Conservation (phyloP, 2,888 invertebrate genomes). For the Heteromyza rotundicornis region DNA sequence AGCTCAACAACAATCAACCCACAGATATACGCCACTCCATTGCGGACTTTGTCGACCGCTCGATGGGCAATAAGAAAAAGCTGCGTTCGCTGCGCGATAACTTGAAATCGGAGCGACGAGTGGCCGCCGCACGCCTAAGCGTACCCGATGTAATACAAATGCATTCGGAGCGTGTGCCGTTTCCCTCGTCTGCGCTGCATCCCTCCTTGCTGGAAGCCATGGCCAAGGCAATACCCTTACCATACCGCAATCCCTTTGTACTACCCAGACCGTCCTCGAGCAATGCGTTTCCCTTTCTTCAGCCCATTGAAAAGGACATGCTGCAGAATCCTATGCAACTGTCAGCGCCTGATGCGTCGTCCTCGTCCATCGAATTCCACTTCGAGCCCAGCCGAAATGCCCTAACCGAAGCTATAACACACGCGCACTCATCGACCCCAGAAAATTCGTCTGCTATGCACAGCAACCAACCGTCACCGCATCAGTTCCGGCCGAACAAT, state of each 20-base stretch:
- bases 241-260: constrained; percentile 65
- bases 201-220: constrained; percentile 77
- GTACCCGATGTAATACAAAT: not conserved
- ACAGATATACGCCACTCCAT: not conserved
- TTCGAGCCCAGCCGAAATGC: constrained; percentile 5
- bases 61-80: constrained; percentile 25
- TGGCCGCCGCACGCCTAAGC: constrained; percentile 14
- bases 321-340: constrained; percentile 22
- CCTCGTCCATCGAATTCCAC: constrained; percentile 12
- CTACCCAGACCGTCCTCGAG: constrained; percentile 64
- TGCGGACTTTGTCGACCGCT: not conserved
- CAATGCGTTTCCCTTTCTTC: constrained; percentile 70
- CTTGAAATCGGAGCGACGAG: constrained; percentile 16
- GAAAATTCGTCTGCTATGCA: not conserved
- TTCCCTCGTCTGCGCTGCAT: constrained; percentile 67
- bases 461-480: constrained; percentile 23
- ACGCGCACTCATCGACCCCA: constrained; percentile 24
- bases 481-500: constrained; percentile 30
- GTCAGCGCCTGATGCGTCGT: not conserved
- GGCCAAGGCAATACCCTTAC: constrained; percentile 70
- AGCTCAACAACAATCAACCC: not conserved
- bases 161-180: constrained; percentile 14
- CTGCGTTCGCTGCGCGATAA: constrained; percentile 17
- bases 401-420: constrained; percentile 5
- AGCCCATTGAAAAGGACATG: constrained; percentile 55